Evolutionary conservation across 1,140 invertebrate genomes (phyloP), one percentile per base, ranked within the genome.

Genomic region (Caenorhabditis latens): DNA sequence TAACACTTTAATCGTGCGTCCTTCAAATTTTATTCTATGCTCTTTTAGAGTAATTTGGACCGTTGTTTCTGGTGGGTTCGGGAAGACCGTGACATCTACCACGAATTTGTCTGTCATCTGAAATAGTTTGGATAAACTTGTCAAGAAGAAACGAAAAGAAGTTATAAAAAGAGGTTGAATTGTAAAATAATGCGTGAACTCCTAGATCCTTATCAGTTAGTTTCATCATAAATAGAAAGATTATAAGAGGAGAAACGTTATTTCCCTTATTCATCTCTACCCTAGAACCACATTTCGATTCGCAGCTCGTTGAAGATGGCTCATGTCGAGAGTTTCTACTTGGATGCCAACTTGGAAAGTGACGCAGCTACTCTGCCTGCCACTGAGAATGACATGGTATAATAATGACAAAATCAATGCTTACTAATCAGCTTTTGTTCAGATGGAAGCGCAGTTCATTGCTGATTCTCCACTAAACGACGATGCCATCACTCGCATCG

Each of bases 291-390:
- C 65, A 71, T 43, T 43, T 6, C 65, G 65, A 43, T 71, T 71
- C 40, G 16, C 46, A 79, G 46, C 46, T 79, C 46, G 11, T 13
- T 50, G 0, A 50, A 79, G 46, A 79, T 79, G 71, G 71, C 71
- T 32, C 40, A 79, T 46, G 71, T 79, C 71, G 46, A 50, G 71
- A 79, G 71, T 46, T 50, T 50, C 46, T 79, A 79, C 46, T 43
- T 79, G n/a, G 71, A 79, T 53, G 19, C 43, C 6, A 79, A 13
- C 24, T 8, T 79, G n/a, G 71, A 79, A 42, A 79, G 46, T n/a
- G 71, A 79, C 46, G 71, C 71, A 11, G 43, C 43, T 42, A n/a
- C 40, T 79, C 71, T 50, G 6, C 71, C 43, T 9, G 11, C 13
- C 4, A 50, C 71, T 21, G 46, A 50, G 46, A 79, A 50, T 32